These are phyloP conservation scores for Hemibagrus guttatus DNA, from an alignment of 2,797 vertebrate genomes.

Conservation along the genomic window DNA sequence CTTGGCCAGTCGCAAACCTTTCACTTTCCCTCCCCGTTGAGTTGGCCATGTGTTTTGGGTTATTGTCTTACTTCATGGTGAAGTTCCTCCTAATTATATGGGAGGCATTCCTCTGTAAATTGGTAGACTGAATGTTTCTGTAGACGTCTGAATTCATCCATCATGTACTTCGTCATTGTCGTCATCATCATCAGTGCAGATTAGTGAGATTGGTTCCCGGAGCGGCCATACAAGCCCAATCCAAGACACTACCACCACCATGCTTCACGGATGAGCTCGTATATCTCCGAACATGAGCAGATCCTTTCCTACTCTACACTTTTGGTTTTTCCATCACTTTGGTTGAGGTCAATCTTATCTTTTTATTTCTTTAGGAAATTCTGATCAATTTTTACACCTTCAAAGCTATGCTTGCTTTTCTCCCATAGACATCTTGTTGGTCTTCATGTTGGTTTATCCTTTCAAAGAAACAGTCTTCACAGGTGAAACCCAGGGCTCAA, in stretches of 20 bases:
- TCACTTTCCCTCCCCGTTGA: not conserved
- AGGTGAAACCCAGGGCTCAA: not conserved
- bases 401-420: not conserved
- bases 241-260: not conserved
- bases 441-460: not conserved
- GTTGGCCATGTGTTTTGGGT: not conserved
- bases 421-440: not conserved
- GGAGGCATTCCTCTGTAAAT: not conserved
- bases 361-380: not conserved
- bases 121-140: not conserved
- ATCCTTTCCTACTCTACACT: not conserved
- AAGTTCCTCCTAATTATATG: not conserved
- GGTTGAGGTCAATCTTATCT: not conserved
- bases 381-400: not conserved
- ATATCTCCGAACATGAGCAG: not conserved
- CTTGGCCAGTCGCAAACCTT: not conserved
- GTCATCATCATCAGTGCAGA: not conserved
- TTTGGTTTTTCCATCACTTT: not conserved
- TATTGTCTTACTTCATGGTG: not conserved
- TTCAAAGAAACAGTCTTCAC: not conserved
- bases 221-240: not conserved
- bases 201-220: not conserved
- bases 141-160: not conserved
- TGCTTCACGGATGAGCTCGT: too few relatives aligned
- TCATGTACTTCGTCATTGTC: not conserved